phyloP scores from a whole-genome alignment of 2,113 vertebrate species.

The Gracilinanus agilis region DNA sequence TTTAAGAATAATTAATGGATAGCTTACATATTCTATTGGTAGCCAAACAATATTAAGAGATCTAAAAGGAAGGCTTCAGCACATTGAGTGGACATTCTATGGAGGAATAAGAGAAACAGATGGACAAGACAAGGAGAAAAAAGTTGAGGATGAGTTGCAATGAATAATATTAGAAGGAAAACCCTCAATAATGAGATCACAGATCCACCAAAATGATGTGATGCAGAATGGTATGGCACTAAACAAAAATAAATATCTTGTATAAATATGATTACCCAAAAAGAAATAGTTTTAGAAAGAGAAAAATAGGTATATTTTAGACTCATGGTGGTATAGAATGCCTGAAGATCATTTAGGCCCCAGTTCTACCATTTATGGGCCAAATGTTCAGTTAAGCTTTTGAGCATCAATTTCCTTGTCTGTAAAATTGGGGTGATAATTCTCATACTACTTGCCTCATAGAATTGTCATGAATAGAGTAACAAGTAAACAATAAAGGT shows the following conservation, averaged over 20 bases:
- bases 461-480: neutral
- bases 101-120: neutral
- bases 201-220: neutral
- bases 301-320: neutral
- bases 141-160: neutral
- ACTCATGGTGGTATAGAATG: neutral
- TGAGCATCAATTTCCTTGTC: neutral
- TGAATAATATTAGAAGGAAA: neutral
- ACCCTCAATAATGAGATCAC: neutral
- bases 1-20: neutral
- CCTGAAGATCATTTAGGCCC: neutral
- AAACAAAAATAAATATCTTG: neutral
- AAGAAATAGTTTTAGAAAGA: neutral
- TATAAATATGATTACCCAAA: neutral
- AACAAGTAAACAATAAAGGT: neutral
- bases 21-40: neutral
- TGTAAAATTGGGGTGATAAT: neutral
- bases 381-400: neutral
- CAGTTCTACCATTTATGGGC: neutral
- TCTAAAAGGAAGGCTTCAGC: neutral
- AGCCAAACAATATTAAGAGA: neutral
- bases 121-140: neutral
- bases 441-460: neutral
- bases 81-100: neutral
- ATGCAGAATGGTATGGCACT: neutral